A percentile compares a stretch with the other conserved stretches of the same genome.
Conservation (phyloP, 2,113 vertebrate genomes). For the Ondatra zibethicus region DNA sequence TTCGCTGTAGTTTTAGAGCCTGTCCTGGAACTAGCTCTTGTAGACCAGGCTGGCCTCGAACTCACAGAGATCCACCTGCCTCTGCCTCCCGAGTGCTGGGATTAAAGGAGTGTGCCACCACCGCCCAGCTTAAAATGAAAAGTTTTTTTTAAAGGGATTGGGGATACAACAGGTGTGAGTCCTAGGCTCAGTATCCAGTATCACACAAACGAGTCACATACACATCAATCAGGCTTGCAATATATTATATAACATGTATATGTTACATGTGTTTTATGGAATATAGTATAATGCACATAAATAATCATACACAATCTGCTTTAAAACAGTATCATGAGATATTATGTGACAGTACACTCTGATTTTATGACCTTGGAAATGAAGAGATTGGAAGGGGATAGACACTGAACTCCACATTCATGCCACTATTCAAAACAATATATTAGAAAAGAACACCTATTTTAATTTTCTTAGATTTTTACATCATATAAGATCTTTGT, state of each 20-base stretch:
- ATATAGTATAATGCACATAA: background rate
- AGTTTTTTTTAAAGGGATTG: background rate
- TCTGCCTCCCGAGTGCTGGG: no score
- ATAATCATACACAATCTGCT: background rate
- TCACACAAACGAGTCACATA: background rate
- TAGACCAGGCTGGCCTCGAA: no score
- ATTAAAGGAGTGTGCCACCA: no score
- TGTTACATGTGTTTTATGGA: background rate
- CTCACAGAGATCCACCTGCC: no score
- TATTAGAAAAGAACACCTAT: slow-evolving; percentile 50
- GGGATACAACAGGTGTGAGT: background rate
- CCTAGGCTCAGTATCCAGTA: background rate
- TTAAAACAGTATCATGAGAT: background rate
- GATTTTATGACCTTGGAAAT: background rate
- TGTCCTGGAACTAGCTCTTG: no score
- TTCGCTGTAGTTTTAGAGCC: no score
- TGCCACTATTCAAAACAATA: slow-evolving; percentile 18
- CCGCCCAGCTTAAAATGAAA: no score
- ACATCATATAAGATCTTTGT: no score
- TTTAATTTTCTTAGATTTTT: slow-evolving; percentile 10
- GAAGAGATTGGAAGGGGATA: slow-evolving; percentile 18
- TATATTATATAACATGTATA: background rate
- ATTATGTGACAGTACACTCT: background rate
- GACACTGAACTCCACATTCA: background rate
- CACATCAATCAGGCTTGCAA: background rate